These are phyloP conservation scores for Thryonomys swinderianus DNA, from an alignment of 2,113 vertebrate genomes.

Conservation along the genomic window DNA sequence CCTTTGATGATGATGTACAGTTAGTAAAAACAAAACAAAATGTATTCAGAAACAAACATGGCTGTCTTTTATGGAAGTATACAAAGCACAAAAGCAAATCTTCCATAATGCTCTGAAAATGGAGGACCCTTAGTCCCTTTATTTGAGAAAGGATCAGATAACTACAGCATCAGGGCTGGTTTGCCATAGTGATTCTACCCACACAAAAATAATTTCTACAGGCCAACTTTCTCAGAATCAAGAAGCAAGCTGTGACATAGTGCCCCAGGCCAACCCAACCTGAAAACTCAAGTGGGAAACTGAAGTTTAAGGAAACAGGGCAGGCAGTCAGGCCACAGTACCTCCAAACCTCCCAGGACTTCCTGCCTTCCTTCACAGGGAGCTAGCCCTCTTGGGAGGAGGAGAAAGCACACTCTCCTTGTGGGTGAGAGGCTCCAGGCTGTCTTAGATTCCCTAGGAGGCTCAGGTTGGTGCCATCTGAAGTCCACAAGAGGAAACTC, in stretches of 20 bases:
- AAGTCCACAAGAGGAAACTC: not conserved
- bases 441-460: not conserved
- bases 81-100: not conserved
- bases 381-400: not conserved
- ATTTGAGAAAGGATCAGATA: not conserved
- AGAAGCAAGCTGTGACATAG: not conserved
- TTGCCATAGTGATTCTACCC: not conserved
- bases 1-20: not conserved
- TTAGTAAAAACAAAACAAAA: conserved; percentile 6
- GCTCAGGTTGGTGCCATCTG: not conserved
- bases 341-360: rapidly evolving
- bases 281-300: not conserved
- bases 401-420: not conserved
- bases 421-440: not conserved
- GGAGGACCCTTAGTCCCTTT: not conserved
- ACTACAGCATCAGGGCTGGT: not conserved
- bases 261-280: not conserved
- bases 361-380: not conserved
- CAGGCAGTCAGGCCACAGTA: not conserved
- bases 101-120: conserved; percentile 8
- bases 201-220: not conserved
- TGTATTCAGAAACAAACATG: not conserved
- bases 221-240: not conserved
- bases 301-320: not conserved
- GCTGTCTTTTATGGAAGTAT: not conserved